phyloP scores from a whole-genome alignment of 1,140 invertebrate genomes.

The Spodoptera frugiperda region DNA sequence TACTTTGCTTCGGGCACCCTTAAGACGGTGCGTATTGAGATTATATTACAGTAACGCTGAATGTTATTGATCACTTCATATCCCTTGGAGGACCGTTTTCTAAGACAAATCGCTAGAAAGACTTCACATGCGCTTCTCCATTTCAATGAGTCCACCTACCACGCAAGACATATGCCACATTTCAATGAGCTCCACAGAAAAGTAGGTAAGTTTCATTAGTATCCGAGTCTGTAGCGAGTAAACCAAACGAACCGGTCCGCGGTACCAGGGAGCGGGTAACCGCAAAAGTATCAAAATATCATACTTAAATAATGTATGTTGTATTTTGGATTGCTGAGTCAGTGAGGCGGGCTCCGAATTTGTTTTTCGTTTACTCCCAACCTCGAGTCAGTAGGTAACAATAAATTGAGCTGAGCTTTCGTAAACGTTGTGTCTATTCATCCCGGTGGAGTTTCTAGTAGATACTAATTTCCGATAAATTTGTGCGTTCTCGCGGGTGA shows the following conservation, averaged over 20 bases:
- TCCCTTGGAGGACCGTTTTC: not conserved
- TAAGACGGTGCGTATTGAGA: not conserved
- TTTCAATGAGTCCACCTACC: conserved; percentile 30
- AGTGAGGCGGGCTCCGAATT: conserved; percentile 6
- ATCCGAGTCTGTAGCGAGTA: conserved; percentile 4
- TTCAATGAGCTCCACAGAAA: conserved; percentile 9
- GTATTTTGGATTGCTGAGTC: conserved; percentile 27
- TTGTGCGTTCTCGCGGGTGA: conserved; percentile 78
- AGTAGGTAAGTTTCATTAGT: conserved; percentile 25
- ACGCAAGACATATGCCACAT: conserved; percentile 5
- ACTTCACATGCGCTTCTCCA: not conserved
- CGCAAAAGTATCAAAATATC: conserved; percentile 28
- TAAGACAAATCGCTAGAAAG: not conserved
- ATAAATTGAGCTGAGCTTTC: conserved; percentile 50
- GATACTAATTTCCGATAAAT: conserved; percentile 83
- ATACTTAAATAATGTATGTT: conserved; percentile 12
- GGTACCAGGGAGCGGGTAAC: conserved; percentile 28
- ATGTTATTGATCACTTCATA: not conserved
- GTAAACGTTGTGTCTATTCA: conserved; percentile 56
- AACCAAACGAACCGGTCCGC: conserved; percentile 9
- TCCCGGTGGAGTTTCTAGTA: conserved; percentile 56
- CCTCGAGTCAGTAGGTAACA: conserved; percentile 20
- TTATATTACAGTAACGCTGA: not conserved
- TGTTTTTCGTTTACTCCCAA: conserved; percentile 16
- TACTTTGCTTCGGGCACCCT: not conserved